phyloP scores from a whole-genome alignment of 2,888 invertebrate species.

The Electrophaes corylata region DNA sequence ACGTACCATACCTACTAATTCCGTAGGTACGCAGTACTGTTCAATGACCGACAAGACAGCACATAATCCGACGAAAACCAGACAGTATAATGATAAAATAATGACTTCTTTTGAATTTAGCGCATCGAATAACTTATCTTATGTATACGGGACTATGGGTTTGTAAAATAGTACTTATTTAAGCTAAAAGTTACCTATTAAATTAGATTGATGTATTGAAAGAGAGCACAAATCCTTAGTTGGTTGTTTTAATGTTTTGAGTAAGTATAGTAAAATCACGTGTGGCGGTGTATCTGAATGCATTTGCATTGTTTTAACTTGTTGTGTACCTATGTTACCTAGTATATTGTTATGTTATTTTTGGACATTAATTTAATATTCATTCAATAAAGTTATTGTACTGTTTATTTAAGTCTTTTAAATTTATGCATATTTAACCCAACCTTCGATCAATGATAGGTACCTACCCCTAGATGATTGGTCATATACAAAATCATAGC shows the following conservation, averaged over 20 bases:
- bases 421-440: too few species aligned
- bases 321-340: conserved; percentile 46
- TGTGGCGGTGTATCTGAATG: conserved; percentile 32
- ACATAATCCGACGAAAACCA: too few species aligned
- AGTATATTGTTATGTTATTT: conserved; percentile 53
- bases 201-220: conserved; percentile 24
- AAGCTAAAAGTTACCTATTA: conserved; percentile 37
- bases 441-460: too few species aligned
- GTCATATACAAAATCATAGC: too few species aligned
- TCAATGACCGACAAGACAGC: too few species aligned
- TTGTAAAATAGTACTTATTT: conserved; percentile 26
- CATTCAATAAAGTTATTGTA: conserved; percentile 58
- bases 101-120: conserved; percentile 4
- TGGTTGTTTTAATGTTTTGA: conserved; percentile 17
- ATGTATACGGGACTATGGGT: conserved; percentile 29
- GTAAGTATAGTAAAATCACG: conserved; percentile 18
- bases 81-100: too few species aligned
- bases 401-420: conserved; percentile 43
- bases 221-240: conserved; percentile 26
- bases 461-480: too few species aligned
- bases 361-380: conserved; percentile 46
- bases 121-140: conserved; percentile 35
- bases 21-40: too few species aligned
- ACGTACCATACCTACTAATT: too few species aligned
- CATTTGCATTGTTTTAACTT: conserved; percentile 32